Evolutionary conservation across 2,797 vertebrate species (phyloP).

Genomic region (Catostomus latipinnis): DNA sequence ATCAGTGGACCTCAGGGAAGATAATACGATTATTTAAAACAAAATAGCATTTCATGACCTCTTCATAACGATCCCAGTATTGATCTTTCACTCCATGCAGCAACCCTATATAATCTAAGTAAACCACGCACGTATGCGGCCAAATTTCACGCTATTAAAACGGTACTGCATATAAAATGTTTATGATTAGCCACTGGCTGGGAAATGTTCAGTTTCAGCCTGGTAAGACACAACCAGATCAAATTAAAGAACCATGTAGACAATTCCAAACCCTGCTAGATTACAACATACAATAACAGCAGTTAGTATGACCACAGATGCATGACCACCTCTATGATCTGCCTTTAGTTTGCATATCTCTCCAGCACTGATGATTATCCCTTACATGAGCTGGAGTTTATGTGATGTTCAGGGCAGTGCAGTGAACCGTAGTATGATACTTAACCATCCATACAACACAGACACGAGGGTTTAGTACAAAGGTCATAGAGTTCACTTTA

Average conservation of each 20-base stretch:
- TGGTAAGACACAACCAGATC: background rate
- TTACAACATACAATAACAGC: background rate
- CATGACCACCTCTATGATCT: background rate
- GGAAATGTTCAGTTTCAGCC: background rate
- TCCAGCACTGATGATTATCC: background rate
- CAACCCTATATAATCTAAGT: too few species aligned
- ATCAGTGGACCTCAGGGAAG: too few species aligned
- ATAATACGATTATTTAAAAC: too few species aligned
- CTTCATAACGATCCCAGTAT: too few species aligned
- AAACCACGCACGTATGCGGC: too few species aligned
- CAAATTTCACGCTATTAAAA: too few species aligned
- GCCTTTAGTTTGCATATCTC: conserved; percentile 27
- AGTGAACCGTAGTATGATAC: conserved; percentile 1
- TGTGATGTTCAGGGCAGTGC: background rate
- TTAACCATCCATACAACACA: conserved; percentile 15
- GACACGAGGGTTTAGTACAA: conserved; percentile 12
- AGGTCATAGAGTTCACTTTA: conserved; percentile 17
- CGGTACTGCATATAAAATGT: too few species aligned
- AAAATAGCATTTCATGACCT: too few species aligned
- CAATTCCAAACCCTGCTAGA: background rate
- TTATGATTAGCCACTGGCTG: too few species aligned
- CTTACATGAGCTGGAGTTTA: background rate
- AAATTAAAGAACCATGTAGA: conserved; percentile 10
- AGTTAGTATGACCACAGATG: background rate
- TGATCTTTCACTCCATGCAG: too few species aligned